Evolutionary conservation across 2,888 invertebrate genomes (phyloP), one percentile per base, ranked within the genome.

Genomic region (Agrotis clavis): DNA sequence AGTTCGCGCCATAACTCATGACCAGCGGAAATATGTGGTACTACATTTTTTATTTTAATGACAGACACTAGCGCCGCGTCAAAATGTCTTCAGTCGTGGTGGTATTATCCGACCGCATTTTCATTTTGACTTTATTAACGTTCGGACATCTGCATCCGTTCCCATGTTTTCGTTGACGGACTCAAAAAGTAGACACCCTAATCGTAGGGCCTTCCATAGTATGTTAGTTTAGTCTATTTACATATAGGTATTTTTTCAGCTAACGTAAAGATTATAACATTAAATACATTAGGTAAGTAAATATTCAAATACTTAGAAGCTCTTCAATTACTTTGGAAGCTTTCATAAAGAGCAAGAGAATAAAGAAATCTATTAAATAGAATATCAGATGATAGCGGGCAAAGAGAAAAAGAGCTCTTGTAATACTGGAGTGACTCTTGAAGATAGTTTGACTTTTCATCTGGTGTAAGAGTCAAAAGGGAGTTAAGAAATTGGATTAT

Each of bases 381-480:
- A 80, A 74, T 74, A 54, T 72, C 35, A 48, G 62, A 81, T 57
- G 62, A 74, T 62, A 62, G 19, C 47, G 47, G 30, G 48, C 48
- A 57, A 54, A 60, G 16, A 61, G 41, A 41, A 53, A 57, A 76
- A 68, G 18, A 54, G 19, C 41, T 66, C 60, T 74, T 65, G 56
- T 57, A 66, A 63, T 60, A 59, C 59, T 57, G 16, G 16, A 62
- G 57, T 47, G 56, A 21, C 19, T 62, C 65, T 60, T 66, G 45
- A 78, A 63, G 56, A 63, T 59, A 57, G 50, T 75, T 79, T 68
- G 59, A 50, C 59, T 41, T 74, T 82, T 68, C 67, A 67, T 66
- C 51, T 25, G 18, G 18, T 18, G 56, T 69, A 54, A 41, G 6
- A 64, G 13, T 54, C 35, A 25, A 81, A 68, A 60, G 57, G 47